Conservation (phyloP, 2,113 vertebrate species). For the Himantopus leucocephalus region DNA sequence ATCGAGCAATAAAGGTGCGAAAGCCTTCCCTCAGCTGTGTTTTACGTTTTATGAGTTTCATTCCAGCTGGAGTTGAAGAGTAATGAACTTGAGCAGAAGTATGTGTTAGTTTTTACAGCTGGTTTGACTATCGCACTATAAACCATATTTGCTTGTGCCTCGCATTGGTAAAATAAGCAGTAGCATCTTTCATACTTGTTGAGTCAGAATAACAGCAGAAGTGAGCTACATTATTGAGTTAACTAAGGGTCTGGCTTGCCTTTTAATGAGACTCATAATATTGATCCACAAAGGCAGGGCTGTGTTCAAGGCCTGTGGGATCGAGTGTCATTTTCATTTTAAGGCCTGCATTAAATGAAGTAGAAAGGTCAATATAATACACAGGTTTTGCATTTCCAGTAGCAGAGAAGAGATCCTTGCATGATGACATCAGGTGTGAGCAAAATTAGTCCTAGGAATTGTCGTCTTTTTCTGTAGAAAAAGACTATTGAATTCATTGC, state of each 20-base stretch:
- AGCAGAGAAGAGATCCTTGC: neutral
- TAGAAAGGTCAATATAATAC: neutral
- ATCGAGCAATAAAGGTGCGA: neutral
- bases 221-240: neutral
- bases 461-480: neutral
- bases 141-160: neutral
- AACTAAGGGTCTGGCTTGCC: neutral
- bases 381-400: neutral
- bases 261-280: neutral
- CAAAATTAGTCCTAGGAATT: neutral
- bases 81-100: neutral
- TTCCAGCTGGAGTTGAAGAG: neutral
- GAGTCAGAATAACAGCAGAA: neutral
- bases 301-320: neutral
- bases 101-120: neutral
- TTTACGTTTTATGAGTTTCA: neutral
- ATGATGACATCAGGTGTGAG: neutral
- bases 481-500: neutral
- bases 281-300: neutral
- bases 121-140: rapidly evolving
- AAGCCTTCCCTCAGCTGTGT: neutral
- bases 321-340: neutral
- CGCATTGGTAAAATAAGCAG: neutral
- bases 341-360: neutral
- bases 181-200: neutral